Conservation (phyloP, 2,888 invertebrate genomes). For the Pachydiplax longipennis region DNA sequence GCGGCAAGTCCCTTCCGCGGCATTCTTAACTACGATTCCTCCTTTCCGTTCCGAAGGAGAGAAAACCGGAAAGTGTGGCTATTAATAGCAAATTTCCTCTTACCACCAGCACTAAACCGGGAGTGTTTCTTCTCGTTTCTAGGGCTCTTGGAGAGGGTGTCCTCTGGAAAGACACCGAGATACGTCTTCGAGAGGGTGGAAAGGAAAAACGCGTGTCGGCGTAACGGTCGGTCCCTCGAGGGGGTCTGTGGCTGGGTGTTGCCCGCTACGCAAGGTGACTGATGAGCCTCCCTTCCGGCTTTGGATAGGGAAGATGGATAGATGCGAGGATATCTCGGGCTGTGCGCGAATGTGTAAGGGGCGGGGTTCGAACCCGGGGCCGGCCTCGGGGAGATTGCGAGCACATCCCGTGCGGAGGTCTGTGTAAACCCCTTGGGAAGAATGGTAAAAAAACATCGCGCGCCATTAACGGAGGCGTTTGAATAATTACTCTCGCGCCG, state of each 20-base stretch:
- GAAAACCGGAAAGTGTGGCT: conserved; percentile 33
- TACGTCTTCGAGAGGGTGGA: background rate
- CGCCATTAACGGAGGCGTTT: background rate
- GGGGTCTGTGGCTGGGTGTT: background rate
- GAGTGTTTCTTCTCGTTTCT: background rate
- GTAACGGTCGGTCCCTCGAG: background rate
- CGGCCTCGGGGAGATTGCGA: background rate
- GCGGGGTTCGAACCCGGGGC: background rate
- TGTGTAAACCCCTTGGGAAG: background rate
- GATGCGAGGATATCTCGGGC: background rate
- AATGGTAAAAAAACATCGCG: background rate
- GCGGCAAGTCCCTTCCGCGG: background rate
- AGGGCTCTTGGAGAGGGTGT: background rate
- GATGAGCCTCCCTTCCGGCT: conserved; percentile 25
- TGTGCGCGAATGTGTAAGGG: background rate
- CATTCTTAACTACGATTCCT: background rate
- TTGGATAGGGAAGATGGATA: background rate
- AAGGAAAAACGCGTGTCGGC: background rate
- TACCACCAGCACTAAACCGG: conserved; percentile 11
- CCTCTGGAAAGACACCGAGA: background rate
- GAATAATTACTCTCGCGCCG: background rate
- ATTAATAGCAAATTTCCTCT: conserved; percentile 24
- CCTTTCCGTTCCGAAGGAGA: background rate
- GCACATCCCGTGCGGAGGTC: background rate
- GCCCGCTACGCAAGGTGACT: background rate